A percentile compares a stretch with the other conserved stretches of the same genome.
These are phyloP conservation scores for Larimichthys crocea DNA, from an alignment of 2,113 vertebrate genomes.

Conservation along the genomic window DNA sequence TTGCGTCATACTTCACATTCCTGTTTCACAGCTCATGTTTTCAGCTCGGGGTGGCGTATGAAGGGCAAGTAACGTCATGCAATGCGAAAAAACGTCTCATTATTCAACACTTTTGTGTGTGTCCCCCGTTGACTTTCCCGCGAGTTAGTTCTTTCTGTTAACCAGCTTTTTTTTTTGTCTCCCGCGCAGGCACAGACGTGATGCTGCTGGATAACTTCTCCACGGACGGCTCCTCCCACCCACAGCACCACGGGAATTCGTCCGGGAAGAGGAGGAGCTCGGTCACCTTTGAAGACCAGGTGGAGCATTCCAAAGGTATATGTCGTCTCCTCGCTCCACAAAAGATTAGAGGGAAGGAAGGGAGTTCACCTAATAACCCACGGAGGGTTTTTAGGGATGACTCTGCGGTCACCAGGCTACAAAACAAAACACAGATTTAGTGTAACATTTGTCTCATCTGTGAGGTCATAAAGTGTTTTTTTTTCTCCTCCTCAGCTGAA, in stretches of 20 bases:
- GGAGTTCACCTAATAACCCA: background rate
- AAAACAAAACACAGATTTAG: background rate
- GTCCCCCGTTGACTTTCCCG: background rate
- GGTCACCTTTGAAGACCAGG: constrained; percentile 96
- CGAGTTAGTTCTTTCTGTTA: background rate
- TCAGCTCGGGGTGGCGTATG: background rate
- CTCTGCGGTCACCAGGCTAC: background rate
- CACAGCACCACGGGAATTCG: constrained; percentile 74
- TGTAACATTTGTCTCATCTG: background rate
- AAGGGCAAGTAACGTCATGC: constrained; percentile 47
- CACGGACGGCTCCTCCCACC: constrained; percentile 83
- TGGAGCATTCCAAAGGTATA: constrained; percentile 91
- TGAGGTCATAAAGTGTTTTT: too few relatives aligned
- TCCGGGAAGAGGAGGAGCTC: constrained; percentile 92
- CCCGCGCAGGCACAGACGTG: constrained; percentile 90
- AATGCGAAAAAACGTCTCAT: constrained; percentile 6
- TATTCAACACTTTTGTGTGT: background rate
- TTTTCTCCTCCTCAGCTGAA: constrained; percentile 69
- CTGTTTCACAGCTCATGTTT: constrained; percentile 50
- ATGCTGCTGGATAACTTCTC: constrained; percentile 94
- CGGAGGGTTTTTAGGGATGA: background rate
- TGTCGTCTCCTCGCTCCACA: background rate
- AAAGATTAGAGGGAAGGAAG: constrained; percentile 15
- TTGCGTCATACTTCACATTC: constrained; percentile 55
- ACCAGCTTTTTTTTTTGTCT: background rate